These are phyloP conservation scores for Atta colombica DNA, from an alignment of 1,140 invertebrate genomes.

Conservation along the genomic window DNA sequence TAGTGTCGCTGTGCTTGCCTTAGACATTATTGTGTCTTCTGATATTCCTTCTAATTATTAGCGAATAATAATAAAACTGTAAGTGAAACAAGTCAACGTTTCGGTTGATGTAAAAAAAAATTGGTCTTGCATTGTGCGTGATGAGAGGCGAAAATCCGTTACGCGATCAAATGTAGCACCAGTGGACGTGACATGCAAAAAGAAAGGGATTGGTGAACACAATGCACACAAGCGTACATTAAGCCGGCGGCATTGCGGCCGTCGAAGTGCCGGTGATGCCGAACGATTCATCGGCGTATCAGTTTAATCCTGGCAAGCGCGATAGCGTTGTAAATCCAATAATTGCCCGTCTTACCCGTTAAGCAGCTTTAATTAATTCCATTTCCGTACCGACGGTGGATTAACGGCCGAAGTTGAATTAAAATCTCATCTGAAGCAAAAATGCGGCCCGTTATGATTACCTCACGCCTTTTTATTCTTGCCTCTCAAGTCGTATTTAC, in stretches of 20 bases:
- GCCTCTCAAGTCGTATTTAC: neutral
- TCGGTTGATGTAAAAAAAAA: neutral
- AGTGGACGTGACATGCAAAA: constrained; percentile 2
- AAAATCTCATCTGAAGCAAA: constrained; percentile 73
- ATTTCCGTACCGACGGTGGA: constrained; percentile 69
- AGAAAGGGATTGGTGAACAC: constrained; percentile 37
- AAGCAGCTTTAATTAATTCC: constrained; percentile 79
- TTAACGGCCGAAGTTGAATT: constrained; percentile 77
- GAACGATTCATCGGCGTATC: constrained; percentile 72
- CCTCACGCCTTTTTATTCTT: neutral
- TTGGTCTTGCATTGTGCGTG: neutral
- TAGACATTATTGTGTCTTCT: too few species aligned
- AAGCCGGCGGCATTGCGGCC: constrained; percentile 25
- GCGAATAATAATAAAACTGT: neutral
- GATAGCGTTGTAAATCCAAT: constrained; percentile 78
- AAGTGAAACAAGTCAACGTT: constrained; percentile 1
- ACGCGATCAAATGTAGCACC: constrained; percentile 23
- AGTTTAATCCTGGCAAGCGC: constrained; percentile 71
- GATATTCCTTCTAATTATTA: neutral
- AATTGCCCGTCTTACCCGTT: constrained; percentile 72
- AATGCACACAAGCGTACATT: constrained; percentile 25
- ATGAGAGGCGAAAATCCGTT: neutral
- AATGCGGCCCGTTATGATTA: constrained; percentile 30
- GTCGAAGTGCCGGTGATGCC: constrained; percentile 44
- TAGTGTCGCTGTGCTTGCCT: too few species aligned